These are phyloP conservation scores for Oostethus manadensis DNA, from an alignment of 2,113 vertebrate genomes.

Conservation along the genomic window DNA sequence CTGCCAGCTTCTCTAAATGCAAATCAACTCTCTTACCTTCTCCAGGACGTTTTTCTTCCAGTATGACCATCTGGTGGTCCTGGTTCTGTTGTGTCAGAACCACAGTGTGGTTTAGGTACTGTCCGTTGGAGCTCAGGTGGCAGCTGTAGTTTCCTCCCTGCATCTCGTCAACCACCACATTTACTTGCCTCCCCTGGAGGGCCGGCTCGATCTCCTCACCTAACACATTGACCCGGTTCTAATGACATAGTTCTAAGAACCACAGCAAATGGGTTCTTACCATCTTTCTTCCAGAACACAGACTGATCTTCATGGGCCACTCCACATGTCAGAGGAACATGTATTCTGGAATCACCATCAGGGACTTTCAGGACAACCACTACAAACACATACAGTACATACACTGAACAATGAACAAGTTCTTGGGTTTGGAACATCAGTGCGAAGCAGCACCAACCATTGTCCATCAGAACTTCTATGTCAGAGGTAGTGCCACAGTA, in stretches of 20 bases:
- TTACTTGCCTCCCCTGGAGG: constrained; percentile 53
- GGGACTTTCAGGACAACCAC: constrained; percentile 58
- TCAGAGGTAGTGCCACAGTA: constrained; percentile 5
- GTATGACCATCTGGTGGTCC: constrained; percentile 46
- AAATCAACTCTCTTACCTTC: constrained; percentile 17
- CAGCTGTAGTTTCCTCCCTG: constrained; percentile 71
- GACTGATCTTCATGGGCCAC: constrained; percentile 29
- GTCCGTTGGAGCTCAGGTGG: constrained; percentile 41
- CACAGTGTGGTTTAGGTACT: constrained; percentile 66
- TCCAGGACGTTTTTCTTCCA: constrained; percentile 26
- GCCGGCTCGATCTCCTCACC: constrained; percentile 16
- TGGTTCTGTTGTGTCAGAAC: constrained; percentile 55
- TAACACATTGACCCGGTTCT: constrained; percentile 14
- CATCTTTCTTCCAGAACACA: constrained; percentile 66
- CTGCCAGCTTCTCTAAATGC: neutral
- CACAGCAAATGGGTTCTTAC: constrained; percentile 12
- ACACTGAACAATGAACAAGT: neutral
- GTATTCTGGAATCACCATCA: neutral
- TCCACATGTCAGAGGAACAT: constrained; percentile 61
- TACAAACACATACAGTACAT: constrained; percentile 27
- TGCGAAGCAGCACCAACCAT: constrained; percentile 53
- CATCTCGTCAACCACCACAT: constrained; percentile 48
- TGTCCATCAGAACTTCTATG: constrained; percentile 44
- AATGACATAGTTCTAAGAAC: too few species aligned
- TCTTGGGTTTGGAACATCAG: neutral